A percentile compares a stretch with the other conserved stretches of the same genome.
These are phyloP conservation scores for Channallabes apus DNA, from an alignment of 2,797 vertebrate species.

Conservation along the genomic window DNA sequence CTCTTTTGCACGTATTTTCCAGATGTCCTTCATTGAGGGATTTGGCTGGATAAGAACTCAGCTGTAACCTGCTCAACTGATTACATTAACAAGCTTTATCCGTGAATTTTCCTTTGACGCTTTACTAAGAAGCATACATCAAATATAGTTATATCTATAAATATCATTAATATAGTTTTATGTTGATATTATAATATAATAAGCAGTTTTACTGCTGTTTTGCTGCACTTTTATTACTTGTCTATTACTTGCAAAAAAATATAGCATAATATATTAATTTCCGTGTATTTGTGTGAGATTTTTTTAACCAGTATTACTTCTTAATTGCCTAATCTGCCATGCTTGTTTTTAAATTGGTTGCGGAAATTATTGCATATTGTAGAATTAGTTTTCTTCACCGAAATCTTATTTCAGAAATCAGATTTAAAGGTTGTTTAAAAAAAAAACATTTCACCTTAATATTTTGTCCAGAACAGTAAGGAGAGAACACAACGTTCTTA, in stretches of 20 bases:
- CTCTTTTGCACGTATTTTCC: neutral
- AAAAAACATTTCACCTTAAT: neutral
- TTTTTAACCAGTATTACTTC: neutral
- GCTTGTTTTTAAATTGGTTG: neutral
- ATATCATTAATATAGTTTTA: neutral
- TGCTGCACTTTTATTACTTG: neutral
- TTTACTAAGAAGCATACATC: neutral
- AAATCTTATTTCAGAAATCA: neutral
- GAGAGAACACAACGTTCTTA: neutral
- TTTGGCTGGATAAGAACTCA: neutral
- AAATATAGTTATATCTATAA: neutral
- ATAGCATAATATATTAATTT: no score
- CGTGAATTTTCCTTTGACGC: neutral
- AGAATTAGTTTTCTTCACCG: neutral
- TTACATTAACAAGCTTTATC: neutral
- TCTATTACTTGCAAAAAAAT: neutral
- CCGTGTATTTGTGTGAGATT: neutral
- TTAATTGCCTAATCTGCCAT: neutral
- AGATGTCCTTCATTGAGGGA: neutral
- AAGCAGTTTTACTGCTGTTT: neutral
- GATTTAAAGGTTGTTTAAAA: neutral
- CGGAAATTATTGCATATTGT: neutral
- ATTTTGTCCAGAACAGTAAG: neutral
- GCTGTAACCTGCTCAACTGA: neutral
- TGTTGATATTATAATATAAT: neutral